Base-by-base conservation (phyloP, 2,113 vertebrate genomes). In the Petrocephalus microphthalmus region DNA sequence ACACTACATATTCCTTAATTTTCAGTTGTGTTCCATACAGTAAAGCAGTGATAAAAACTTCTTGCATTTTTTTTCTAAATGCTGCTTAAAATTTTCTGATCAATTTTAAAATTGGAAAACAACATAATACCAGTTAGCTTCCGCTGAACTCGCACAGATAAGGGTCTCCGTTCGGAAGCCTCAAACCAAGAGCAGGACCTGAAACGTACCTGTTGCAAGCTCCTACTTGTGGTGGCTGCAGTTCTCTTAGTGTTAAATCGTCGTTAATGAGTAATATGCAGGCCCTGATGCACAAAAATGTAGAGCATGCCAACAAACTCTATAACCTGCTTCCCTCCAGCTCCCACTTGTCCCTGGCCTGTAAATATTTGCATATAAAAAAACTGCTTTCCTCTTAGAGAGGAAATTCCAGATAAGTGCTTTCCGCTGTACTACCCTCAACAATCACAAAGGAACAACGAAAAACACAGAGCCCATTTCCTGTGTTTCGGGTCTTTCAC, bases 381-480 rank as follows among this genome's bases (percentile, higher is more conserved):
- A 94, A 89, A 85, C n/a, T 67, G 87, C 89, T 92, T 95, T 95
- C 94, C 94, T 93, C 92, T 92, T 91, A 88, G 71, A 93, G 91
- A 95, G 95, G 94, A 96, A 95, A 93, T 93, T 91, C 92, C 90
- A 90, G 92, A 92, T 89, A 89, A 90, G 91, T 94, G 93, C 93
- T 93, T 95, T 95, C 94, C 94, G 94, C 84, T 92, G 90, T 29
- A 54, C 87, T 89, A 81, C 67, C 57, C 88, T 92, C 81, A 94
- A 94, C 94, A 95, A 94, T 91, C 88, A 89, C 89, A 90, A 91
- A 93, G 91, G 92, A 91, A 89, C 90, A 91, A 91, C 91, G 88
- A 91, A 90, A 89, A 94, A 90, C 88, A 84, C 67, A 87, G 87
- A 90, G 90, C 91, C 91, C 91, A 93, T 89, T 92, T 95, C 95